Percentiles rank a stretch among this genome's conserved stretches.
phyloP scores from a whole-genome alignment of 2,888 invertebrate species.

The Ecliptopera silaceata region DNA sequence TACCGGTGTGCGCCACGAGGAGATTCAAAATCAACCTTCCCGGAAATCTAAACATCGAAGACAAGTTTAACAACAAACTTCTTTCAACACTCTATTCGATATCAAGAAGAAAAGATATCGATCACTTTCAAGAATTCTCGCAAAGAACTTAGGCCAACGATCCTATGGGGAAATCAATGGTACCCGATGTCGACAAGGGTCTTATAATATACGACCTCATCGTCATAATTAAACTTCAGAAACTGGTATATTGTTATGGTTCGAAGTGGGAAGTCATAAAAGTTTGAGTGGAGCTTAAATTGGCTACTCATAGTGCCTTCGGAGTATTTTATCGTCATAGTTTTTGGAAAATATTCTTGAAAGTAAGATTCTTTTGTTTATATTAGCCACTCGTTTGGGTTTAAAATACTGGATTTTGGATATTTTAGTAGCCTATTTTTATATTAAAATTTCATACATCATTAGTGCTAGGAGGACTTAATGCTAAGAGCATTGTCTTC shows the following conservation, averaged over 20 bases:
- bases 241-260: conserved; percentile 40
- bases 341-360: not conserved
- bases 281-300: conserved; percentile 36
- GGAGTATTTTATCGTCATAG: conserved; percentile 9
- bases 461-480: too few relatives aligned
- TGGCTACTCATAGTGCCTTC: conserved; percentile 22
- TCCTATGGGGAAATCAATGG: conserved; percentile 40
- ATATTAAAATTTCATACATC: too few relatives aligned
- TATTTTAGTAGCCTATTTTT: too few relatives aligned
- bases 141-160: conserved; percentile 33
- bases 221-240: conserved; percentile 43
- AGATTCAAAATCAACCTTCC: too few relatives aligned
- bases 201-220: conserved; percentile 37
- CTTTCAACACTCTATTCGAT: not conserved
- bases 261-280: conserved; percentile 38
- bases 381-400: too few relatives aligned
- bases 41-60: too few relatives aligned
- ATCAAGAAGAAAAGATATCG: conserved; percentile 16
- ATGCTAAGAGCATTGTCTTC: too few relatives aligned
- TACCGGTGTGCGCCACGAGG: too few relatives aligned
- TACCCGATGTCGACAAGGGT: conserved; percentile 31
- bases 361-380: too few relatives aligned
- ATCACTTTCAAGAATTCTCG: conserved; percentile 30
- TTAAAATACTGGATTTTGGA: too few relatives aligned
- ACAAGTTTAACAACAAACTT: too few relatives aligned